Evolutionary conservation across 2,888 invertebrate genomes (phyloP), one percentile per base, ranked within the genome.

Genomic region (Noctua janthina): DNA sequence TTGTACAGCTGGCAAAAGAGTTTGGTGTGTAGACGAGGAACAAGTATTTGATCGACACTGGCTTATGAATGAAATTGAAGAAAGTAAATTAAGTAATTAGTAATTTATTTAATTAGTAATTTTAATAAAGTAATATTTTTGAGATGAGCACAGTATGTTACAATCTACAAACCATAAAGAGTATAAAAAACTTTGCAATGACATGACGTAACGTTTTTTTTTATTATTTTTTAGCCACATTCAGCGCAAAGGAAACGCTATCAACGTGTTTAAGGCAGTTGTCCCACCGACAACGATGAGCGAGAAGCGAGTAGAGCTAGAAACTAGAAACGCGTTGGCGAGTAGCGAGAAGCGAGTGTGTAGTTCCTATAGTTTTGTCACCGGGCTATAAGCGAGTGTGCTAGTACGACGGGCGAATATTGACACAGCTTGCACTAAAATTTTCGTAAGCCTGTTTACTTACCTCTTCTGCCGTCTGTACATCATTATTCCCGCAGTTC

Each of bases 401-500:
- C 43, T 7, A 43, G 7, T 43, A 7, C 43, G 7, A 43, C 43
- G 43, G 39, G 39, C 39, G 39, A 59, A 56, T n/a, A 59, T n/a
- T 59, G n/a, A 62, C 15, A 13, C 59, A 4, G 59, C 29, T 5
- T 2, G 15, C 62, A 62, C n/a, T n/a, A 4, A 29, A 29, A 62
- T 29, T 6, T 13, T 62, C 15, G 46, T 46, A 11, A 11, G 35
- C 29, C 64, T 64, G 35, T 68, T 46, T n/a, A 68, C 39, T 46
- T 13, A 43, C 39, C 67, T 15, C 54, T 80, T 82, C 62, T 80
- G 59, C 43, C 6, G 15, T 51, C 73, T 43, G 49, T 87, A 84
- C 69, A 77, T 84, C 74, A 76, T 85, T 77, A 84, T 66, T 76
- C 68, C 35, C n/a, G n/a, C 59, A 17, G 51, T 78, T 82, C 67